Percentiles rank a stretch among this genome's conserved stretches.
These are phyloP conservation scores for Diloba caeruleocephala DNA, from an alignment of 2,888 invertebrate genomes.

Conservation along the genomic window DNA sequence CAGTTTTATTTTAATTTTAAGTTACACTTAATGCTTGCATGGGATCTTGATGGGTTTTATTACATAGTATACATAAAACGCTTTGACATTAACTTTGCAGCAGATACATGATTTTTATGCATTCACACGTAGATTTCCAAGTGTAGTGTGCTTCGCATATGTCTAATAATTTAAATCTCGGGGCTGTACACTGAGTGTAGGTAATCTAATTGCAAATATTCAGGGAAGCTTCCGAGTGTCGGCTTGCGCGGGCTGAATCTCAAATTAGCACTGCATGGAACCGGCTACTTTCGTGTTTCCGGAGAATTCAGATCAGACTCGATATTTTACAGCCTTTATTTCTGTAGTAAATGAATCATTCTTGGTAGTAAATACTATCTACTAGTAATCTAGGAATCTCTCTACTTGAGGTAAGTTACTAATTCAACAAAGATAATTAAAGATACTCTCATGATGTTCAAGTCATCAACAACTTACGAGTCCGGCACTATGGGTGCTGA, in stretches of 20 bases:
- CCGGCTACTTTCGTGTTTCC: slow-evolving; percentile 13
- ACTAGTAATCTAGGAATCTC: no score
- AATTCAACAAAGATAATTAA: no score
- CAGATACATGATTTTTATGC: slow-evolving; percentile 32
- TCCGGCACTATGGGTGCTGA: no score
- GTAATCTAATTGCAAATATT: slow-evolving; percentile 77
- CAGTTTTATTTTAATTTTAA: background rate
- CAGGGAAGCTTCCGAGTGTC: slow-evolving; percentile 54
- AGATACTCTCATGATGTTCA: no score
- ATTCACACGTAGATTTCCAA: slow-evolving; percentile 28
- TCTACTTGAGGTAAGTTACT: no score
- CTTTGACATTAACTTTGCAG: slow-evolving; percentile 22
- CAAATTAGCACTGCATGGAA: slow-evolving; percentile 55
- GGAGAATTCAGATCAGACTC: slow-evolving; percentile 1
- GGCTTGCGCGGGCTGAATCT: slow-evolving; percentile 59
- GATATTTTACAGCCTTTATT: background rate
- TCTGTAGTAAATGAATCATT: background rate
- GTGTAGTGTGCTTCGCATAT: slow-evolving; percentile 38
- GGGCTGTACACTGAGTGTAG: slow-evolving; percentile 52
- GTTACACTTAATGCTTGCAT: background rate
- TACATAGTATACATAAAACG: slow-evolving; percentile 23
- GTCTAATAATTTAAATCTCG: slow-evolving; percentile 65
- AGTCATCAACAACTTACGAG: no score
- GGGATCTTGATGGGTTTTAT: background rate
- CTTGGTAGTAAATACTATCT: background rate